phyloP scores from a whole-genome alignment of 2,797 vertebrate species.

The Sebastiscus tertius region DNA sequence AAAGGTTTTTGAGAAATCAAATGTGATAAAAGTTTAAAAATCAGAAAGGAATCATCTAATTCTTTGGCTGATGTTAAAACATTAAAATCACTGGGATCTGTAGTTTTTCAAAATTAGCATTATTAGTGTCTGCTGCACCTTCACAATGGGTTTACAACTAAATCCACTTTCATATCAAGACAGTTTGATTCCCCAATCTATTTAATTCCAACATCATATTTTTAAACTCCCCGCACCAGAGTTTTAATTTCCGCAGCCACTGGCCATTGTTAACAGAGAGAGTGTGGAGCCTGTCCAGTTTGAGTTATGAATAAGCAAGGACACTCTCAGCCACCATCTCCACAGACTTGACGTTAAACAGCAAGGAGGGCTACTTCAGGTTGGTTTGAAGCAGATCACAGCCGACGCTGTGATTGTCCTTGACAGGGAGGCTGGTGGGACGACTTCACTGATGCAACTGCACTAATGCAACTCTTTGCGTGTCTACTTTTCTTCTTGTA shows the following conservation, averaged over 20 bases:
- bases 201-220: neutral
- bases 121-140: neutral
- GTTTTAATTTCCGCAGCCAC: neutral
- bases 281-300: slow-evolving; percentile 17
- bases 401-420: neutral
- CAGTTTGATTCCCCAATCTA: neutral
- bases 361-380: slow-evolving; percentile 9
- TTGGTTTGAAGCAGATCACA: slow-evolving; percentile 25
- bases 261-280: neutral
- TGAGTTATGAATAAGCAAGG: slow-evolving; percentile 8
- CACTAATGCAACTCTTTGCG: neutral
- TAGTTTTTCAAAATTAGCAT: too few species aligned
- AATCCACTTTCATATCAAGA: neutral
- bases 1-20: neutral
- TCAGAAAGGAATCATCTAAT: neutral
- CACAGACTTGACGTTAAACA: neutral
- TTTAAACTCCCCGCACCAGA: neutral
- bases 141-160: neutral
- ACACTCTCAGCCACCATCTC: neutral
- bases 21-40: neutral
- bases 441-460: neutral
- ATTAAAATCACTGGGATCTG: neutral
- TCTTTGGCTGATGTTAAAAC: neutral
- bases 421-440: neutral
- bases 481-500: slow-evolving; percentile 4